A percentile compares a stretch with the other conserved stretches of the same genome.
Evolutionary conservation across 35 echinoderm and acorn worm species (phyloP).

Genomic region (Anneissia japonica): DNA sequence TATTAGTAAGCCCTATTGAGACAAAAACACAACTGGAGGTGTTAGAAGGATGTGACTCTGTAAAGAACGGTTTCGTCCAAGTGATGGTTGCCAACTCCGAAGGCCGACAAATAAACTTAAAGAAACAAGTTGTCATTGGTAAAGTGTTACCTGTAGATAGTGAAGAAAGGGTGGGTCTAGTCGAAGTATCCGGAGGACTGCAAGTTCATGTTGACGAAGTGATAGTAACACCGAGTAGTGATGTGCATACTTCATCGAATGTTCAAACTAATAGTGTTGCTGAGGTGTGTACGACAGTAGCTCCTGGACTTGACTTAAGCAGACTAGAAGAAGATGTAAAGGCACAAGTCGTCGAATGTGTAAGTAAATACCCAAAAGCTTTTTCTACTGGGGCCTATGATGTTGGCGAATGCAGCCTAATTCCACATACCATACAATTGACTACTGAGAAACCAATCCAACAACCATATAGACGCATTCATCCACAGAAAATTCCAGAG

Average conservation of each 20-base stretch:
- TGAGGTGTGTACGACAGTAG: not conserved
- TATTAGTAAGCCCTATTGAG: not conserved
- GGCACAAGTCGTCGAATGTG: not conserved
- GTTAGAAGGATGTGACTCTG: not conserved
- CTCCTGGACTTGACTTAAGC: not conserved
- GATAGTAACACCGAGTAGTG: too few relatives aligned
- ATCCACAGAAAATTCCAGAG: not conserved
- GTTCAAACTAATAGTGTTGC: too few relatives aligned
- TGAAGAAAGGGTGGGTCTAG: not conserved
- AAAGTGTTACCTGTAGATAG: not conserved
- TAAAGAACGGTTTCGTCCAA: not conserved
- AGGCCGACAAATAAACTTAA: not conserved
- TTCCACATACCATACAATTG: slow-evolving; percentile 10
- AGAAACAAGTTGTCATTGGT: not conserved
- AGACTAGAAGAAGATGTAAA: too few relatives aligned
- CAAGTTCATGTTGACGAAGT: not conserved
- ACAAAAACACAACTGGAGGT: not conserved
- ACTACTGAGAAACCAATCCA: not conserved
- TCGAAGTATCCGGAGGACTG: not conserved
- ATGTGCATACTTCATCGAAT: too few relatives aligned
- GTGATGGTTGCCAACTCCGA: not conserved
- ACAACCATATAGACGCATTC: slow-evolving; percentile 3
- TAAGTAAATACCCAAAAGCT: not conserved
- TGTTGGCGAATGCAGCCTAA: too few relatives aligned
- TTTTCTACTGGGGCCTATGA: too few relatives aligned